phyloP scores from a whole-genome alignment of 2,113 vertebrate species.

The Pelmatolapia mariae region DNA sequence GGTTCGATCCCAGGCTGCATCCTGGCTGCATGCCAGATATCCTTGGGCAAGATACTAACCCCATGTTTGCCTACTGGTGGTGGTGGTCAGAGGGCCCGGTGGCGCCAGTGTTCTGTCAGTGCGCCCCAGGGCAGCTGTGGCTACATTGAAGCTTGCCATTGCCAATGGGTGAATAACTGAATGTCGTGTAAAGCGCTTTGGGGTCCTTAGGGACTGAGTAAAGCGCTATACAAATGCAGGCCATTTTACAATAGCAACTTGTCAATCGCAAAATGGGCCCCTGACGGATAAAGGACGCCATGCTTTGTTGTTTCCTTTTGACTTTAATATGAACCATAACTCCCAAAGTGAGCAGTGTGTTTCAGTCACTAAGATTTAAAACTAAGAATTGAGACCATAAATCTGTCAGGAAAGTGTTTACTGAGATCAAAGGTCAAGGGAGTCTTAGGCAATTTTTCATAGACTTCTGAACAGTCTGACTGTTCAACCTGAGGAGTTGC shows the following conservation, averaged over 20 bases:
- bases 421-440: neutral
- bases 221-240: too few relatives aligned
- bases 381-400: neutral
- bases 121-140: too few relatives aligned
- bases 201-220: too few relatives aligned
- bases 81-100: too few relatives aligned
- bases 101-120: too few relatives aligned
- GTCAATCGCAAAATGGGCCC: neutral
- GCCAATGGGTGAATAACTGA: too few relatives aligned
- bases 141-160: too few relatives aligned
- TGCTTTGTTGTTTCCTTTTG: neutral
- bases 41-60: too few relatives aligned
- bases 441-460: neutral
- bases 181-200: too few relatives aligned
- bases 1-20: too few relatives aligned
- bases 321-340: neutral
- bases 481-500: neutral
- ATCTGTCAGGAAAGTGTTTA: neutral
- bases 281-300: neutral
- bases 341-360: neutral
- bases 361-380: neutral
- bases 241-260: neutral
- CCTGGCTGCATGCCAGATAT: too few relatives aligned
- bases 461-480: neutral
- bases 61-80: too few relatives aligned